These are phyloP conservation scores for Zaprionus nigranus DNA, from an alignment of 1,140 invertebrate species.

Conservation along the genomic window DNA sequence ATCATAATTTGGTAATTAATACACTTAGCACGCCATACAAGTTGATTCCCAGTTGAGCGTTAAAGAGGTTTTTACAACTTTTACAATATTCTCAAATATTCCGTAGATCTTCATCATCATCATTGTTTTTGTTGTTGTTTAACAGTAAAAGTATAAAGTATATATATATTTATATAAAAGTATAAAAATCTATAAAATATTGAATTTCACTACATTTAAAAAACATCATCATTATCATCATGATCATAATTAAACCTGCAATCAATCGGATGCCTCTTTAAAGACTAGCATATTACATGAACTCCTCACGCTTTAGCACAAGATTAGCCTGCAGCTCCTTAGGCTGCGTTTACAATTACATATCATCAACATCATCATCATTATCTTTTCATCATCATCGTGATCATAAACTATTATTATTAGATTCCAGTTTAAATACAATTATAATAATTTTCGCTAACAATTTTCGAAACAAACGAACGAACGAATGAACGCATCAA, in stretches of 20 bases:
- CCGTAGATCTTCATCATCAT: slow-evolving; percentile 21
- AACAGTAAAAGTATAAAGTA: slow-evolving; percentile 83
- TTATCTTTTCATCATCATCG: background rate
- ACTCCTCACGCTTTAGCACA: slow-evolving; percentile 66
- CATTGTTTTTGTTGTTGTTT: slow-evolving; percentile 55
- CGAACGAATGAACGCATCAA: slow-evolving; percentile 57
- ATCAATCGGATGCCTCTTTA: slow-evolving; percentile 57
- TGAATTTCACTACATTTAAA: slow-evolving; percentile 81
- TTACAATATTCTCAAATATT: slow-evolving; percentile 68
- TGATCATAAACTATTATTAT: slow-evolving; percentile 39
- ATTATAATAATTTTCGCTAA: slow-evolving; percentile 48
- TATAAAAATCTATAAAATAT: slow-evolving; percentile 83
- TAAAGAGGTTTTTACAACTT: slow-evolving; percentile 65
- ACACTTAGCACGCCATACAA: slow-evolving; percentile 2
- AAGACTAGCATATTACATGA: slow-evolving; percentile 76
- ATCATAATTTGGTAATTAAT: background rate
- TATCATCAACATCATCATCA: background rate
- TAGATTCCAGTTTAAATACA: slow-evolving; percentile 69
- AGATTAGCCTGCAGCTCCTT: slow-evolving; percentile 21
- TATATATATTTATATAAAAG: slow-evolving; percentile 82
- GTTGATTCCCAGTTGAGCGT: slow-evolving; percentile 51
- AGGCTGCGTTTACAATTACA: background rate
- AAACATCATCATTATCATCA: slow-evolving; percentile 59
- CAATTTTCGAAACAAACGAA: slow-evolving; percentile 52
- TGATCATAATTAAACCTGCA: slow-evolving; percentile 27